A percentile compares a stretch with the other conserved stretches of the same genome.
Conservation (phyloP, 2,113 vertebrate genomes). For the Oxygymnocypris stewartii region DNA sequence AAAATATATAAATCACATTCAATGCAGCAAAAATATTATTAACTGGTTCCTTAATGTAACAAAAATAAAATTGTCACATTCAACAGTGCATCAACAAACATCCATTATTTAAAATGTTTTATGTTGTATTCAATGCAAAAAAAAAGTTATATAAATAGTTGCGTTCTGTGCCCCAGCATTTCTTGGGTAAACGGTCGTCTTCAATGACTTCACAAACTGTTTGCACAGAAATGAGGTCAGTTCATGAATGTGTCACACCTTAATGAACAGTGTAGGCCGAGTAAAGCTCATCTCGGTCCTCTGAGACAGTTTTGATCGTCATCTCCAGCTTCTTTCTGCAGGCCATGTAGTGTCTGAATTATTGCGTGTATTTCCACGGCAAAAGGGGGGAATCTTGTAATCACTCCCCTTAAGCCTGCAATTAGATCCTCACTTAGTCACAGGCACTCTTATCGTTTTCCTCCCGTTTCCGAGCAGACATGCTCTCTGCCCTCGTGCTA, state of each 20-base stretch:
- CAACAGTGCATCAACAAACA: too few relatives aligned
- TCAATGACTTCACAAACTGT: not conserved
- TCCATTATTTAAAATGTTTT: not conserved
- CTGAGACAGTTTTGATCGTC: not conserved
- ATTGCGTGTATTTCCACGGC: conserved; percentile 16
- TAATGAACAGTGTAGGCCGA: not conserved
- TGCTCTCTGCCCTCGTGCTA: conserved; percentile 9
- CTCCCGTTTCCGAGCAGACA: conserved; percentile 32
- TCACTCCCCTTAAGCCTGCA: conserved; percentile 37
- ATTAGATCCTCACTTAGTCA: conserved; percentile 45
- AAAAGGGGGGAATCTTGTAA: conserved; percentile 41
- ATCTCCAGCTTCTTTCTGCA: conserved; percentile 26
- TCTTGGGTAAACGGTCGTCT: not conserved
- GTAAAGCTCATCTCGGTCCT: conserved; percentile 18
- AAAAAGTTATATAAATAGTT: not conserved
- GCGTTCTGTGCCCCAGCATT: not conserved
- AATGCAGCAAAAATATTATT: not conserved
- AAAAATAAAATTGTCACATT: too few relatives aligned
- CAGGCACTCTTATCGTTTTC: conserved; percentile 44
- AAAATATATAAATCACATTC: too few relatives aligned
- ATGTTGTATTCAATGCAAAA: not conserved
- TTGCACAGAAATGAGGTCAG: not conserved
- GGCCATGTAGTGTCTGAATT: conserved; percentile 22
- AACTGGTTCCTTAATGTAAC: too few relatives aligned
- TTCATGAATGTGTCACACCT: not conserved